Evolutionary conservation across 64 coral and sea anemone species (phyloP), one percentile per base, ranked within the genome.

Genomic region (Montipora foliosa): DNA sequence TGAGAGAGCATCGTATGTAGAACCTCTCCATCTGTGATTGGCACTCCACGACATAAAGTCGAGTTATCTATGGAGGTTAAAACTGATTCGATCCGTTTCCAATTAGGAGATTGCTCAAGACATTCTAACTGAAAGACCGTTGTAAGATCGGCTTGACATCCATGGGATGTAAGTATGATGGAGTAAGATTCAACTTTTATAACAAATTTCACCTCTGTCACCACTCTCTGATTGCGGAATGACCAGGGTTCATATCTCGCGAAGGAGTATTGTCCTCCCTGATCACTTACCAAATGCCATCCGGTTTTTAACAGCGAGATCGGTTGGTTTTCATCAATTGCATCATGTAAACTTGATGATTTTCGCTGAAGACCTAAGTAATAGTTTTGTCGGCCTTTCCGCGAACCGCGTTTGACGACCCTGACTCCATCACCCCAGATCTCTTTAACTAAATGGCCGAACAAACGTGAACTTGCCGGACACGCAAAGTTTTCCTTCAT

Each of bases 21-120:
- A 45, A 47, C 44, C 13, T 76, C 74, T 76, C 74, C 74, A 47
- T 76, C 74, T 76, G 25, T 76, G 74, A 76, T 76, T 8, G 25
- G 74, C 6, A 76, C 74, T 14, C 74, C 74, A 76, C 5, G 25
- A 46, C 74, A 76, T 46, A 76, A 76, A 45, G 25, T 76, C 25
- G 74, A 76, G 8, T 24, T 14, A 76, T 76, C 74, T 47, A 76
- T 14, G 14, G 47, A 76, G 29, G 74, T 46, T 19, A 78, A 13
- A 78, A 78, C 14, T 53, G 15, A 66, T 66, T 66, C 61, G 61
- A 3, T 14, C 61, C 8, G 61, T 66, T 49, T 78, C 9, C 2
- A 50, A 8, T 10, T 49, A 49, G 9, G 61, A 66, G 61, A 66
- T 50, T 76, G 61, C 15, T 16, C 61, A 66, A 14, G 61, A 66